Percentiles rank a stretch among this genome's conserved stretches.
Conservation (phyloP, 2,797 vertebrate species). For the Pteropus rufus region DNA sequence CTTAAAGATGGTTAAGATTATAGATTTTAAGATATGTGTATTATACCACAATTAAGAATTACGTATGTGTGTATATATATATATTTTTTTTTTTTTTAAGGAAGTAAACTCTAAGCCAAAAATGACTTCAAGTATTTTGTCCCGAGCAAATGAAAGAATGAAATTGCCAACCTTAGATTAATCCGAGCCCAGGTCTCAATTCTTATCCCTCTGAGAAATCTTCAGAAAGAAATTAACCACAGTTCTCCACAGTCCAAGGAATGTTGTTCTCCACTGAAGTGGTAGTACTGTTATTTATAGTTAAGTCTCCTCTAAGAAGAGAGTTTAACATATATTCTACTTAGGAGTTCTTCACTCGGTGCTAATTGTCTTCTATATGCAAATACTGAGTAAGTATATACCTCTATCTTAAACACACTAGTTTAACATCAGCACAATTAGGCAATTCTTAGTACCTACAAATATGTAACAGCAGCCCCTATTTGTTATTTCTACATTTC, state of each 20-base stretch:
- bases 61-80: neutral
- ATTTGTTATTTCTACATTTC: neutral
- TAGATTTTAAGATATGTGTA: neutral
- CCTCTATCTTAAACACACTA: neutral
- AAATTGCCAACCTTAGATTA: neutral
- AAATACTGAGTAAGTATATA: neutral
- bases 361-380: neutral
- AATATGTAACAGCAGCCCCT: neutral
- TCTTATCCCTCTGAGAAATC: neutral
- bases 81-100: neutral
- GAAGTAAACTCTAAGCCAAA: neutral
- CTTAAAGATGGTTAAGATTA: neutral
- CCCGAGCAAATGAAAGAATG: neutral
- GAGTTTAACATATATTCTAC: neutral
- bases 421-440: neutral
- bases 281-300: neutral
- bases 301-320: neutral
- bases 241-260: neutral
- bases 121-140: neutral
- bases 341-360: neutral
- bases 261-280: neutral
- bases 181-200: neutral
- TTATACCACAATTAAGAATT: neutral
- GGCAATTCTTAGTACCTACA: neutral
- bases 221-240: neutral